These are phyloP conservation scores for Cecropterus lyciades DNA, from an alignment of 1,140 invertebrate species.

Conservation along the genomic window DNA sequence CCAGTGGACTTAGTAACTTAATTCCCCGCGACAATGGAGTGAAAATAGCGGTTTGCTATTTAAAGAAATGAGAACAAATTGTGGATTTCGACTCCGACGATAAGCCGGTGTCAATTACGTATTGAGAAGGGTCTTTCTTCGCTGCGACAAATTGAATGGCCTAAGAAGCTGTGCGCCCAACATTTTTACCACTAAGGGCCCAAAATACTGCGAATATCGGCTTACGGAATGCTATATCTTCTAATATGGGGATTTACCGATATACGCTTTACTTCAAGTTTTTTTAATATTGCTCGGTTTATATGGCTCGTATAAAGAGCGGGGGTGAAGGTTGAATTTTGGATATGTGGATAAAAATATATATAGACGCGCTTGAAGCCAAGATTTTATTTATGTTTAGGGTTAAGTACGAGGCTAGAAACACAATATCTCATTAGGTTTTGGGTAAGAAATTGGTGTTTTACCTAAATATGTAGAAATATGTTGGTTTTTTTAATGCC, in stretches of 20 bases:
- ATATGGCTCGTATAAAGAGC: neutral
- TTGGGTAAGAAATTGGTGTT: too few relatives aligned
- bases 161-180: constrained; percentile 49
- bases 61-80: constrained; percentile 71
- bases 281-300: constrained; percentile 9
- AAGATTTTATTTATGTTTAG: too few relatives aligned
- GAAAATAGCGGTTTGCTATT: constrained; percentile 58
- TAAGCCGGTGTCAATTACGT: constrained; percentile 77
- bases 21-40: constrained; percentile 42
- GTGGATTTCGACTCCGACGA: constrained; percentile 62
- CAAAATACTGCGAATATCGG: constrained; percentile 46
- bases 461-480: too few relatives aligned
- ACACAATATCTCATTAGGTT: too few relatives aligned
- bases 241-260: constrained; percentile 39
- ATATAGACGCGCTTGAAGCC: too few relatives aligned
- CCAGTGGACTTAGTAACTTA: constrained; percentile 33
- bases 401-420: too few relatives aligned
- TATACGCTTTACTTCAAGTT: constrained; percentile 22
- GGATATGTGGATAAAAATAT: neutral
- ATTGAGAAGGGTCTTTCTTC: constrained; percentile 74
- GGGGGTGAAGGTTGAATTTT: neutral
- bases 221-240: constrained; percentile 50
- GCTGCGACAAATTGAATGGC: constrained; percentile 72
- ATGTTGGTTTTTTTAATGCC: too few relatives aligned
- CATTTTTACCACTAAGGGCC: constrained; percentile 63